These are phyloP conservation scores for Microctonus hyperodae DNA, from an alignment of 2,888 invertebrate species.

Conservation along the genomic window DNA sequence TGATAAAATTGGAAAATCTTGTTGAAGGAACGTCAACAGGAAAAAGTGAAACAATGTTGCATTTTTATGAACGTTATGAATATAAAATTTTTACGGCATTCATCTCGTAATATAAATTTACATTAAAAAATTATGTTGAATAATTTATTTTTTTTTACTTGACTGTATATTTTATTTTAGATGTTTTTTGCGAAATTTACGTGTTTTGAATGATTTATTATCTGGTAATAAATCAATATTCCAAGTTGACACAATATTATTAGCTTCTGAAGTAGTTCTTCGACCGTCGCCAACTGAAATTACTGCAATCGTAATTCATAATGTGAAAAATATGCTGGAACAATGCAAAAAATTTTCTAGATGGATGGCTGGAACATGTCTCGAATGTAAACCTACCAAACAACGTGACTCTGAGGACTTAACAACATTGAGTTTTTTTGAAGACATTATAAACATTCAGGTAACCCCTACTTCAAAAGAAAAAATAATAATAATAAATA, in stretches of 20 bases:
- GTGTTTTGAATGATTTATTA: constrained; percentile 71
- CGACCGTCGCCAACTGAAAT: constrained; percentile 80
- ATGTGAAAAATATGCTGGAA: constrained; percentile 79
- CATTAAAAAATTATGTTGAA: neutral
- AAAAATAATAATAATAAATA: too few species aligned
- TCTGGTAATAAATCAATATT: constrained; percentile 71
- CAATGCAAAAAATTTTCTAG: constrained; percentile 80
- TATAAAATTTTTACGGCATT: constrained; percentile 76
- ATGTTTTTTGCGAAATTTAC: constrained; percentile 69
- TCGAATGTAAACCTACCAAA: constrained; percentile 73
- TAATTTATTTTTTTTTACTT: neutral
- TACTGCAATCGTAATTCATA: constrained; percentile 77
- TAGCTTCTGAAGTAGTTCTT: constrained; percentile 78
- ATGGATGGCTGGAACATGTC: constrained; percentile 86
- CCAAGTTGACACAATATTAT: constrained; percentile 79
- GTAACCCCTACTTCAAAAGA: too few species aligned
- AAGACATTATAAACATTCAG: constrained; percentile 72
- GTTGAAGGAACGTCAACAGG: constrained; percentile 83
- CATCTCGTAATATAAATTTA: constrained; percentile 63
- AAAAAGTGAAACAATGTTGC: constrained; percentile 73
- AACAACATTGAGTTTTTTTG: constrained; percentile 78
- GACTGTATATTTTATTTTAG: constrained; percentile 33
- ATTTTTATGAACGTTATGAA: constrained; percentile 86
- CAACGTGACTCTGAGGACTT: constrained; percentile 69
- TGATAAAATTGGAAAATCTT: constrained; percentile 86